These are phyloP conservation scores for Punctoribates punctum DNA, from an alignment of 2,888 invertebrate genomes.

Conservation along the genomic window DNA sequence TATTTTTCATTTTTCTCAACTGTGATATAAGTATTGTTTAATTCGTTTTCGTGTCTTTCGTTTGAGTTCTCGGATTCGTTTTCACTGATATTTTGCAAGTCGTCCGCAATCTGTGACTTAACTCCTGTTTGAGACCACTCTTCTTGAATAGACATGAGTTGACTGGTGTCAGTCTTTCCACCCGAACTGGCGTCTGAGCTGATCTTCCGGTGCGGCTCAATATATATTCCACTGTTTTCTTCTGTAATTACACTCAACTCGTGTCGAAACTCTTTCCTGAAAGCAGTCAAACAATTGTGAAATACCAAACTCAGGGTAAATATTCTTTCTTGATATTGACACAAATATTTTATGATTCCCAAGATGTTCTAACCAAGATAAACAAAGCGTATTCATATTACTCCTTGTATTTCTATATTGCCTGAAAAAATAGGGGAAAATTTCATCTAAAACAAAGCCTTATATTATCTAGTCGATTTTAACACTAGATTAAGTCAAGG, in stretches of 20 bases:
- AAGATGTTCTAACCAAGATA: too few relatives aligned
- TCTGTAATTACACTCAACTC: conserved; percentile 10
- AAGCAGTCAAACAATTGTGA: too few relatives aligned
- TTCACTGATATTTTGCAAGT: not conserved
- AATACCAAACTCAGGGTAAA: too few relatives aligned
- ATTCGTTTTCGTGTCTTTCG: not conserved
- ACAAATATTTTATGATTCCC: too few relatives aligned
- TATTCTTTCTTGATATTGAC: too few relatives aligned
- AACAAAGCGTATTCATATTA: too few relatives aligned
- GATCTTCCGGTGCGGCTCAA: conserved; percentile 6
- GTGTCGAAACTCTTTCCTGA: conserved; percentile 1
- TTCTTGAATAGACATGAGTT: conserved; percentile 8
- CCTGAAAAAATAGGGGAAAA: too few relatives aligned
- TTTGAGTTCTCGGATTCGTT: not conserved
- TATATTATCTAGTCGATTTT: too few relatives aligned
- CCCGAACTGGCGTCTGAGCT: conserved; percentile 22
- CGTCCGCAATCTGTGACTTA: not conserved
- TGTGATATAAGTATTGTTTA: not conserved
- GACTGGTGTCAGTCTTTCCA: conserved; percentile 15
- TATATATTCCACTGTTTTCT: conserved; percentile 2
- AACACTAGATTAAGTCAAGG: too few relatives aligned
- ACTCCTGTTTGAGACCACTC: conserved; percentile 14
- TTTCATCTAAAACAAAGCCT: too few relatives aligned
- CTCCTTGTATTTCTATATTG: too few relatives aligned
- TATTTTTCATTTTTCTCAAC: not conserved